Evolutionary conservation across 1,140 invertebrate species (phyloP).

Genomic region (Phymorhynchus buccinoides): DNA sequence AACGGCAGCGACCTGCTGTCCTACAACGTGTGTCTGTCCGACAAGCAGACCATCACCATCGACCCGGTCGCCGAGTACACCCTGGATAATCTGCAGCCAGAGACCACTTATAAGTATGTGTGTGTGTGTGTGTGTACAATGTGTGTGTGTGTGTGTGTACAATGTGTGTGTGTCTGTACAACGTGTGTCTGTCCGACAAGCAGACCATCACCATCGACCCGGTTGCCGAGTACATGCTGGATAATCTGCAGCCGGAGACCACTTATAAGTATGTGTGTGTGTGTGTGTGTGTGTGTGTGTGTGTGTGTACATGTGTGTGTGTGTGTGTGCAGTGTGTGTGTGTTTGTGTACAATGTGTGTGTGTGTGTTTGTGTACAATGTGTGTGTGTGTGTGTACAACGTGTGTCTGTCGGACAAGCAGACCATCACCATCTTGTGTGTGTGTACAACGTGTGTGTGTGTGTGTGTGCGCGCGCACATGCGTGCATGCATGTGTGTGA

Average conservation of each 20-base stretch:
- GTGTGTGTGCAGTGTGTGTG: too few species aligned
- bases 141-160: too few species aligned
- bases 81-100: slow-evolving; percentile 76
- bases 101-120: slow-evolving; percentile 78
- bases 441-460: too few species aligned
- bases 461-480: too few species aligned
- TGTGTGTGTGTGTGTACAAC: slow-evolving; percentile 64
- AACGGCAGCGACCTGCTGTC: slow-evolving; percentile 81
- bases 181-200: slow-evolving; percentile 82
- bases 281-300: too few species aligned
- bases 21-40: slow-evolving; percentile 84
- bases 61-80: slow-evolving; percentile 64
- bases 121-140: too few species aligned
- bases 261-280: slow-evolving; percentile 75
- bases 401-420: slow-evolving; percentile 81
- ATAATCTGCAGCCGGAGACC: slow-evolving; percentile 77
- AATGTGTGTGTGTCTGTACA: too few species aligned
- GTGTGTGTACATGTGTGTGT: too few species aligned
- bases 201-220: slow-evolving; percentile 60
- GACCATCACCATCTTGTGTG: slow-evolving; percentile 42
- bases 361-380: too few species aligned
- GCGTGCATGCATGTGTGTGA: too few species aligned
- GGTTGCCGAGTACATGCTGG: slow-evolving; percentile 70
- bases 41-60: slow-evolving; percentile 71
- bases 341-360: too few species aligned